These are phyloP conservation scores for Nemopilema nomurai DNA, from an alignment of 30 jellyfish, hydroid and myxozoan species.

Conservation along the genomic window DNA sequence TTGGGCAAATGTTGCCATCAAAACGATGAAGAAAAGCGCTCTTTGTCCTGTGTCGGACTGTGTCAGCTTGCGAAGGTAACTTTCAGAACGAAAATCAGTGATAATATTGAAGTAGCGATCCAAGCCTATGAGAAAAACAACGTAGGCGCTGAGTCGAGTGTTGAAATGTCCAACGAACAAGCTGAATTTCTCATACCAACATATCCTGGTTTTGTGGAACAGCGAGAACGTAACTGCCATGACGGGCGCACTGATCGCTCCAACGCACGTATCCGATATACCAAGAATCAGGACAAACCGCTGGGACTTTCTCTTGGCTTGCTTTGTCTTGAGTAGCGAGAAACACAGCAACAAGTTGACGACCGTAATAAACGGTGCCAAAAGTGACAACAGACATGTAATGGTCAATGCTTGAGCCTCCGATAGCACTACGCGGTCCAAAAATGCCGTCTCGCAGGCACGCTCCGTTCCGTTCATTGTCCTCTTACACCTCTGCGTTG, in stretches of 20 bases:
- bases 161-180: slow-evolving; percentile 37
- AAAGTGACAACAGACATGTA: background rate
- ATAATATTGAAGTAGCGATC: slow-evolving; percentile 51
- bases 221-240: slow-evolving; percentile 4
- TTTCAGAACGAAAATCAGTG: slow-evolving; percentile 33
- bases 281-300: slow-evolving; percentile 35
- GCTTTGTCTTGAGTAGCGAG: slow-evolving; percentile 38
- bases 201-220: background rate
- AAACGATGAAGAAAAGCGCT: slow-evolving; percentile 6
- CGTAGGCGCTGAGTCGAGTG: slow-evolving; percentile 50
- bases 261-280: slow-evolving; percentile 41
- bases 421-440: slow-evolving; percentile 24
- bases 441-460: slow-evolving; percentile 24
- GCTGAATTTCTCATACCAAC: slow-evolving; percentile 39
- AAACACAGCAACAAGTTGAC: slow-evolving; percentile 12
- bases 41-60: slow-evolving; percentile 33
- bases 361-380: slow-evolving; percentile 7
- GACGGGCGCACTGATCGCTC: slow-evolving; percentile 33
- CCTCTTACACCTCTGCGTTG: background rate
- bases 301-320: slow-evolving; percentile 26
- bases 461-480: background rate
- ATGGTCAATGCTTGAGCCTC: slow-evolving; percentile 13
- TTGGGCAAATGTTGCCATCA: slow-evolving; percentile 17
- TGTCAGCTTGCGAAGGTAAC: background rate
- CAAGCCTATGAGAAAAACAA: slow-evolving; percentile 23